Base-by-base conservation (phyloP, 2,797 vertebrate genomes). In the Gouania willdenowi region DNA sequence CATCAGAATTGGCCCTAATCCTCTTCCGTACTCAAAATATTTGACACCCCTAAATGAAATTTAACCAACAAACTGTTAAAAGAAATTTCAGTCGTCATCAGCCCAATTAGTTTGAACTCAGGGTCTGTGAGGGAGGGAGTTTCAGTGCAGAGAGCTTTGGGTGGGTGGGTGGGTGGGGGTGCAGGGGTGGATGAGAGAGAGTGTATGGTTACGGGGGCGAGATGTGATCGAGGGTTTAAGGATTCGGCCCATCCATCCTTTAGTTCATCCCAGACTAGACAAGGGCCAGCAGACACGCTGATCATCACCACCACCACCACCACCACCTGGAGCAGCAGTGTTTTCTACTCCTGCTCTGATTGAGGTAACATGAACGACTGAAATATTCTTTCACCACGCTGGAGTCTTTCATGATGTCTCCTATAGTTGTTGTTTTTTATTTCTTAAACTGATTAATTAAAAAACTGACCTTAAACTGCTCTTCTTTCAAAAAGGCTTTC, bases 171-270 rank as follows among this genome's bases (percentile, higher is more conserved):
- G 39, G 25, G 21, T 53, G 56, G 31, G 11, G 33, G 40, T 4
- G 11, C 17, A 28, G 6, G 12, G 9, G 10, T 2, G 13, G 8
- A 7, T 8, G 8, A 4, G 11, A 17, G 28, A 6, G 12, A 6
- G n/a, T 10, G 62, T 12, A 41, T 11, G 55, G 35, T 34, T 38
- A 16, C 3, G 11, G 39, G 37, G 46, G 46, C 37, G 68, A 62
- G 73, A 62, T 45, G 67, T 61, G 64, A 66, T 38, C 27, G 66
- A 61, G 61, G 66, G 66, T 56, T 70, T 77, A 83, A 84, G 77
- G 74, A 67, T 72, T 68, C 67, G 46, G 68, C 57, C 73, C 56
- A 33, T 63, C 66, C 58, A 47, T 54, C 65, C 49, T 20, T 63
- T 65, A 75, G 50, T 55, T 52, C 36, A n/a, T 66, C 48, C 20